Base-by-base conservation (phyloP, 2,888 invertebrate species). In the Saturnia pavonia region DNA sequence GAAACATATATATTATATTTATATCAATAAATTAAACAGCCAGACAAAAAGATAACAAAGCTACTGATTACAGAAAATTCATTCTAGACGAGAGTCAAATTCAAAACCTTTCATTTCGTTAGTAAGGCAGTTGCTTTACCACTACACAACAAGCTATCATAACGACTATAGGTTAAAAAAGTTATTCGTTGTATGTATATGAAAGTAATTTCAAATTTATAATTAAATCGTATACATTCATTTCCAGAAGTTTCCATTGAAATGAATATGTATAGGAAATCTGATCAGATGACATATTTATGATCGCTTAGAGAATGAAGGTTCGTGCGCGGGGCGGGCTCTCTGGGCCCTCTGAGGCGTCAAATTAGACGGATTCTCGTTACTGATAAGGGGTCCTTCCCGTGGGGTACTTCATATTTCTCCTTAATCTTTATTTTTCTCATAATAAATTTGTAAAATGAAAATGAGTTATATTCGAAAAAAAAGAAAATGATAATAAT, bases 331-430 rank as follows among this genome's bases (percentile, higher is more conserved):
- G 34, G 34, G 34, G 34, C 2, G n/a, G n/a, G n/a, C n/a, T n/a
- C n/a, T n/a, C n/a, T n/a, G n/a, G 27, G 14, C 12, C 14, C 57
- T 60, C 57, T 60, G 57, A 60, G 57, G 1, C 57, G 57, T 60
- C 57, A 60, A 60, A 60, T 60, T 60, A 60, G 57, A 60, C 57
- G 25, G 57, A 14, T 60, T 25, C 57, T 60, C 27, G 57, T 60
- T 60, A 60, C 27, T 19, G 57, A 60, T 60, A 60, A 60, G 57
- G 27, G 57, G 57, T 60, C 27, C n/a, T n/a, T n/a, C n/a, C 25
- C 27, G 11, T 60, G 57, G 25, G 27, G 25, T 60, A 60, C 27
- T 27, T 27, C 27, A 60, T 27, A 60, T 60, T 27, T 14, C 57
- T 25, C 22, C 57, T 25, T 57, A 57, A 57, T 57, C 57, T 25